Evolutionary conservation across 2,888 invertebrate species (phyloP).

Genomic region (Drosophila helvetica): DNA sequence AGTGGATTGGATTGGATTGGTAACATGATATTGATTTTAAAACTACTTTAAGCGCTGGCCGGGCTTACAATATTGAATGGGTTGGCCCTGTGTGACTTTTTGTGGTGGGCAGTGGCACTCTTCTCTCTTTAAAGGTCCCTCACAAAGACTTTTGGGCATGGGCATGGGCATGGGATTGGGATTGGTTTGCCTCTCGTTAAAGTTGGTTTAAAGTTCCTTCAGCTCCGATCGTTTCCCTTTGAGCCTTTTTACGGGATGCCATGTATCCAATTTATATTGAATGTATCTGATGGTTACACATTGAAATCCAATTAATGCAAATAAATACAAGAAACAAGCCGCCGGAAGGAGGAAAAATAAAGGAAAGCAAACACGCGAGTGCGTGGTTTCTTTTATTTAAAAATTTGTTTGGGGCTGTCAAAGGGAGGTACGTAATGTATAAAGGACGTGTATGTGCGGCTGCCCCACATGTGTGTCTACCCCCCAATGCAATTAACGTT

Average conservation of each 20-base stretch:
- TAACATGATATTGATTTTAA: slow-evolving; percentile 41
- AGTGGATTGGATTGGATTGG: slow-evolving; percentile 39
- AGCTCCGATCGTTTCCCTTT: slow-evolving; percentile 16
- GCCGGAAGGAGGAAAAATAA: slow-evolving; percentile 3
- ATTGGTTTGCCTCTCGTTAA: neutral
- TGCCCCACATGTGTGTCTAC: slow-evolving; percentile 31
- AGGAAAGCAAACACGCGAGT: slow-evolving; percentile 48
- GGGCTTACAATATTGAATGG: neutral
- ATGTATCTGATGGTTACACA: slow-evolving; percentile 44
- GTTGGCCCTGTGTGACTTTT: neutral
- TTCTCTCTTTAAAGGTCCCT: neutral
- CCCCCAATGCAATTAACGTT: slow-evolving; percentile 73
- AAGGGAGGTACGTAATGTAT: slow-evolving; percentile 1
- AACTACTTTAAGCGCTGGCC: neutral
- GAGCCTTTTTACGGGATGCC: slow-evolving; percentile 11
- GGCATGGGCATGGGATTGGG: neutral
- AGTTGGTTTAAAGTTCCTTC: slow-evolving; percentile 10
- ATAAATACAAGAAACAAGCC: slow-evolving; percentile 65
- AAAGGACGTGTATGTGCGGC: slow-evolving; percentile 26
- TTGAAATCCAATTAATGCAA: slow-evolving; percentile 77
- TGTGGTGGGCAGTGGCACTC: neutral
- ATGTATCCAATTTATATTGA: slow-evolving; percentile 38
- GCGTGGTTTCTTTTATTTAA: slow-evolving; percentile 68
- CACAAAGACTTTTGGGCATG: no score
- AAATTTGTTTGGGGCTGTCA: slow-evolving; percentile 39